Percentiles rank a stretch among this genome's conserved stretches.
These are phyloP conservation scores for Myotis daubentonii DNA, from an alignment of 2,797 vertebrate genomes.

Conservation along the genomic window DNA sequence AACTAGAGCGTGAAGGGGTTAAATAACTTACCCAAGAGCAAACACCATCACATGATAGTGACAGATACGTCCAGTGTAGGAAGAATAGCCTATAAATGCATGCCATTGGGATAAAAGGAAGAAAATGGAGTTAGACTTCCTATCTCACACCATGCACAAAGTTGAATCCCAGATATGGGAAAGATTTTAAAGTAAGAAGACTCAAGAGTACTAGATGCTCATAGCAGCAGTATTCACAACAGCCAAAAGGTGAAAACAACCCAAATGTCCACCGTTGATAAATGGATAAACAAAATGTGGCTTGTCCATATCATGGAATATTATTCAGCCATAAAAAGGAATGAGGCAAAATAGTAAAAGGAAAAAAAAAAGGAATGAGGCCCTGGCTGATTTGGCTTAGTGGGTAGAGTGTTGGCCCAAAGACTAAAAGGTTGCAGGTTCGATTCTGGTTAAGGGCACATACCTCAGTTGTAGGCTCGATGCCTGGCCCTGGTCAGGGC, in stretches of 20 bases:
- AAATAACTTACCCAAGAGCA: background rate
- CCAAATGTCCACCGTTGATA: background rate
- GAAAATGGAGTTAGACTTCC: background rate
- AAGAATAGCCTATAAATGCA: background rate
- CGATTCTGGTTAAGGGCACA: too few species aligned
- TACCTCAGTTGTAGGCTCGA: too few species aligned
- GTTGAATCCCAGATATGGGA: background rate
- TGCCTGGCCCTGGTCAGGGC: too few species aligned
- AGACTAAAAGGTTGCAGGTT: too few species aligned
- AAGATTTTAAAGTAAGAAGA: background rate
- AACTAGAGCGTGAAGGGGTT: background rate
- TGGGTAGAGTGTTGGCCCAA: too few species aligned
- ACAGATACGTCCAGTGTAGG: background rate
- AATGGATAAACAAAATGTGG: background rate
- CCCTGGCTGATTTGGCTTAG: too few species aligned
- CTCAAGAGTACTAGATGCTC: background rate
- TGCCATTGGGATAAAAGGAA: background rate
- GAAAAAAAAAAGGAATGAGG: background rate
- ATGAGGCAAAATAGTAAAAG: too few species aligned
- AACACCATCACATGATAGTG: background rate
- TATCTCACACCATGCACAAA: background rate
- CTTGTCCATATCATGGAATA: rapidly evolving
- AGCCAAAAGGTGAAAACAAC: background rate
- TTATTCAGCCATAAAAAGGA: background rate
- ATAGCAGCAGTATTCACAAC: background rate